These are phyloP conservation scores for Oplegnathus fasciatus DNA, from an alignment of 2,113 vertebrate genomes.

Conservation along the genomic window DNA sequence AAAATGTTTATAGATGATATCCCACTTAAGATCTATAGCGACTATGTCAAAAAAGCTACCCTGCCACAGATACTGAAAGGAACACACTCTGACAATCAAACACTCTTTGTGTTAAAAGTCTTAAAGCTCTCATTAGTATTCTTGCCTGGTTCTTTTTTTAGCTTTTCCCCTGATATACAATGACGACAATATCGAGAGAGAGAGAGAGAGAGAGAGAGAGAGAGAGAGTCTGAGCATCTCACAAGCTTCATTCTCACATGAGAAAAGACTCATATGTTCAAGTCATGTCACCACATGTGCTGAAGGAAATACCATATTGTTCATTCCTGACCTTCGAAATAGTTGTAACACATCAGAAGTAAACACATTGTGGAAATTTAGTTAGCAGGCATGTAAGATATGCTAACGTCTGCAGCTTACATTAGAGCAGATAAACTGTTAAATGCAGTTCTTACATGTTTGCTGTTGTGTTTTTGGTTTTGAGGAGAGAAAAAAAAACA, in stretches of 20 bases:
- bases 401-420: no score
- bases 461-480: not conserved
- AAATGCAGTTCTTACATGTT: not conserved
- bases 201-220: not conserved
- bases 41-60: not conserved
- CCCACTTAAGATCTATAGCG: not conserved
- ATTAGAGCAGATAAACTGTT: no score
- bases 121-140: conserved; percentile 37
- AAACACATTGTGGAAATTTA: no score
- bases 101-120: conserved; percentile 18
- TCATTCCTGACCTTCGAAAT: not conserved
- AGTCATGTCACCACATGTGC: not conserved
- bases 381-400: no score
- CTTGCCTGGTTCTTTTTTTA: conserved; percentile 2
- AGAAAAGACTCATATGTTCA: not conserved
- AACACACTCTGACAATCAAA: conserved; percentile 2
- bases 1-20: conserved; percentile 25
- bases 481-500: no score
- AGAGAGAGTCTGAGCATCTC: conserved; percentile 7
- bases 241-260: conserved; percentile 23
- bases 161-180: not conserved
- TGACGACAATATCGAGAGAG: conserved; percentile 21
- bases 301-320: not conserved
- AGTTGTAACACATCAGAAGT: no score
- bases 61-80: not conserved